phyloP scores from a whole-genome alignment of 2,113 vertebrate species.

The Gymnogyps californianus region DNA sequence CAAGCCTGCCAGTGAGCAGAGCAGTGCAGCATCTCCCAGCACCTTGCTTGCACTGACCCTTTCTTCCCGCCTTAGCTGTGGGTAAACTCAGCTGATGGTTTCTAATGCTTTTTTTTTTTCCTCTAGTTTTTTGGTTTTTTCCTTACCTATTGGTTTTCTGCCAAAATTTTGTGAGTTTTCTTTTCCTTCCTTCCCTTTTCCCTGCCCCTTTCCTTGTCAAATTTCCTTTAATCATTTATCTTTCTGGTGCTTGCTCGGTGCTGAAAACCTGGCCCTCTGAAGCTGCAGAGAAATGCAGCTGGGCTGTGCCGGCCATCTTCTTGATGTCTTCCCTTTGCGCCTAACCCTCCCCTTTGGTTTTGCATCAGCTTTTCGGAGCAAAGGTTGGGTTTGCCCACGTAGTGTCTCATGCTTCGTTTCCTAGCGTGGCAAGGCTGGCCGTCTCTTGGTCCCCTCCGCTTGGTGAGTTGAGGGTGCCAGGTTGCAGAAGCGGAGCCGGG shows the following conservation, averaged over 20 bases:
- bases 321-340: neutral
- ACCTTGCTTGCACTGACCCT: neutral
- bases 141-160: neutral
- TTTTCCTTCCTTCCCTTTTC: neutral
- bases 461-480: rapidly evolving
- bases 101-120: neutral
- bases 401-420: neutral
- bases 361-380: neutral
- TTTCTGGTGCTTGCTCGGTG: neutral
- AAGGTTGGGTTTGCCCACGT: neutral
- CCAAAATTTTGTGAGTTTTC: neutral
- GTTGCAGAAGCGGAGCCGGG: neutral
- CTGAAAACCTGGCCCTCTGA: neutral
- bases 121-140: neutral
- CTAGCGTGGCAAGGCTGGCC: neutral
- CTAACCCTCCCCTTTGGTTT: neutral
- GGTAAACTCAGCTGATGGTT: neutral
- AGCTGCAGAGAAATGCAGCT: neutral
- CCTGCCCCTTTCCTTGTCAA: neutral
- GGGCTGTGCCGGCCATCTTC: rapidly evolving
- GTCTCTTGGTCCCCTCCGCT: neutral
- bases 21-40: neutral
- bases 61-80: neutral
- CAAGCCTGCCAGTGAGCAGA: neutral
- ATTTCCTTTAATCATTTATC: constrained; percentile 23